Percentiles rank a stretch among this genome's conserved stretches.
phyloP scores from a whole-genome alignment of 2,888 invertebrate genomes.

The Bellardia pandia region DNA sequence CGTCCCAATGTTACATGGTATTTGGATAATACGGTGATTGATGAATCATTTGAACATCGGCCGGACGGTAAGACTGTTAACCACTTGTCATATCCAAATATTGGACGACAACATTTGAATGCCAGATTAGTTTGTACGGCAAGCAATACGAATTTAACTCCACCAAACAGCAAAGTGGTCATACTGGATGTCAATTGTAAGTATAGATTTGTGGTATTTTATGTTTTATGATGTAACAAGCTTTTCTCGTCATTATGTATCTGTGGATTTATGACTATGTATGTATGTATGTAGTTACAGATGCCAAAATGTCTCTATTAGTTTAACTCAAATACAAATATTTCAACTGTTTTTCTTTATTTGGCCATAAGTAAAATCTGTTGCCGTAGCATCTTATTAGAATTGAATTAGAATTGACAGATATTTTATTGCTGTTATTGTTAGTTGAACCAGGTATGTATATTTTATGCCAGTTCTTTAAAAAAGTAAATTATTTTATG shows the following conservation, averaged over 20 bases:
- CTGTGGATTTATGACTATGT: not conserved
- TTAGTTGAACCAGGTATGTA: slow-evolving; percentile 35
- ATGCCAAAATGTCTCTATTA: slow-evolving; percentile 19
- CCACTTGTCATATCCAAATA: slow-evolving; percentile 91
- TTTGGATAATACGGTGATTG: slow-evolving; percentile 92
- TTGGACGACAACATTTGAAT: slow-evolving; percentile 93
- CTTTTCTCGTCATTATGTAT: slow-evolving; percentile 8
- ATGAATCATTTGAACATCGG: slow-evolving; percentile 91
- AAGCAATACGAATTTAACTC: slow-evolving; percentile 92
- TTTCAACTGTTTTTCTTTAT: not conserved
- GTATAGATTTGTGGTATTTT: slow-evolving; percentile 83
- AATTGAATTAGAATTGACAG: slow-evolving; percentile 48
- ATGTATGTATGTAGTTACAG: not conserved
- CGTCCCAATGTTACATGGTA: slow-evolving; percentile 93
- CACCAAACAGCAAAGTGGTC: slow-evolving; percentile 90
- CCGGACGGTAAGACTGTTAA: slow-evolving; percentile 90
- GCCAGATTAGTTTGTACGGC: slow-evolving; percentile 94
- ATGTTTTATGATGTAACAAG: slow-evolving; percentile 66
- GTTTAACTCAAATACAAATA: slow-evolving; percentile 8
- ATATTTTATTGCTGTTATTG: slow-evolving; percentile 39
- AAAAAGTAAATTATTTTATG: not conserved
- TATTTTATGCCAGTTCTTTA: not conserved
- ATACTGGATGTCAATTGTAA: slow-evolving; percentile 94
- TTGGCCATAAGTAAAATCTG: slow-evolving; percentile 4
- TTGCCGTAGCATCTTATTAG: slow-evolving; percentile 7